These are phyloP conservation scores for Andrena hattorfiana DNA, from an alignment of 2,888 invertebrate genomes.

Conservation along the genomic window DNA sequence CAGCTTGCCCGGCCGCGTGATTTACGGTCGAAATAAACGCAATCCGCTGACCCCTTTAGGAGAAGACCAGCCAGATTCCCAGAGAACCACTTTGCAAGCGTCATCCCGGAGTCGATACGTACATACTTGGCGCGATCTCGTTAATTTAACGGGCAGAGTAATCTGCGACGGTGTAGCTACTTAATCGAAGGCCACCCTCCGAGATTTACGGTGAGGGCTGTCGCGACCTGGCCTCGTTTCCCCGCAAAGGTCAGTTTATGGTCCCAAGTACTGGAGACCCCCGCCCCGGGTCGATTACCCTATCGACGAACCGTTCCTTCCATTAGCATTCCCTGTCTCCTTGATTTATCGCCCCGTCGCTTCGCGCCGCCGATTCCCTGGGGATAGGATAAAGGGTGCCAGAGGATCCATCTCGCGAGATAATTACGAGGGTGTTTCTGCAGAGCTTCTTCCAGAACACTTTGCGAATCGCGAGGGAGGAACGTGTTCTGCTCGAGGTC, in stretches of 20 bases:
- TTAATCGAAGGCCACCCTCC: slow-evolving; percentile 37
- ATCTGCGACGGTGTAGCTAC: slow-evolving; percentile 32
- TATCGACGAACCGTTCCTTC: slow-evolving; percentile 19
- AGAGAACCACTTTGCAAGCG: slow-evolving; percentile 14
- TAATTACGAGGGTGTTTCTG: slow-evolving; percentile 23
- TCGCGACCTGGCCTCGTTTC: slow-evolving; percentile 34
- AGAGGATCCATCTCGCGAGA: neutral
- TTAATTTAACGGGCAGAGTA: slow-evolving; percentile 38
- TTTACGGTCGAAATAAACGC: slow-evolving; percentile 62
- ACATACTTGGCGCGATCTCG: slow-evolving; percentile 28
- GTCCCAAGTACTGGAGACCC: neutral
- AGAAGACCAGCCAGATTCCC: slow-evolving; percentile 30
- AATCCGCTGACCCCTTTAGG: slow-evolving; percentile 55
- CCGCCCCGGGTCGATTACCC: slow-evolving; percentile 8
- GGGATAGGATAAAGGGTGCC: slow-evolving; percentile 12
- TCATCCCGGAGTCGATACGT: slow-evolving; percentile 11
- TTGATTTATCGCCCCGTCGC: slow-evolving; percentile 10
- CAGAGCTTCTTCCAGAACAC: slow-evolving; percentile 1
- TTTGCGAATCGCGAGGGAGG: neutral
- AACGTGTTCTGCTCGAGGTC: neutral
- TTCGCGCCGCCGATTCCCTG: neutral
- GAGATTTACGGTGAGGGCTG: slow-evolving; percentile 32
- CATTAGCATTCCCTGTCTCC: slow-evolving; percentile 21
- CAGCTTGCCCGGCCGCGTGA: slow-evolving; percentile 35
- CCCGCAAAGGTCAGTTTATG: slow-evolving; percentile 13